phyloP scores from a whole-genome alignment of 1,140 invertebrate genomes.

The Dryas iulia region DNA sequence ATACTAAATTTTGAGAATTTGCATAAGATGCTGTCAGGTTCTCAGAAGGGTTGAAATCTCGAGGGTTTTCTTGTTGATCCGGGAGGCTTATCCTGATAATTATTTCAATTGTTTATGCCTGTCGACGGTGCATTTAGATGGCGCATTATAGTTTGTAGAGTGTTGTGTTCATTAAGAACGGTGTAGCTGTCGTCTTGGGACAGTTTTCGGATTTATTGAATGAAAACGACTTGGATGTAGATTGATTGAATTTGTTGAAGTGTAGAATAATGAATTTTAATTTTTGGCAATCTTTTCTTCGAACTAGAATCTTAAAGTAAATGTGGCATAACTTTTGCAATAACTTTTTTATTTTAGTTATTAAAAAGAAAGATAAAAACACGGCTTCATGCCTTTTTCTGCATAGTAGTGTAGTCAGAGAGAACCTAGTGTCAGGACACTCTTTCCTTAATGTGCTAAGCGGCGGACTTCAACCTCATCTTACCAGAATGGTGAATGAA shows the following conservation, averaged over 20 bases:
- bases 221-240: neutral
- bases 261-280: neutral
- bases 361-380: neutral
- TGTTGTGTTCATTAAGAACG: constrained; percentile 62
- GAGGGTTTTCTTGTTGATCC: constrained; percentile 69
- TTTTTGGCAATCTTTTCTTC: neutral
- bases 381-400: neutral
- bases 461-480: too few relatives aligned
- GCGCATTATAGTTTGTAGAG: constrained; percentile 75
- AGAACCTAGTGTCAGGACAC: too few relatives aligned
- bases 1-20: constrained; percentile 70
- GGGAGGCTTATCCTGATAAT: constrained; percentile 76
- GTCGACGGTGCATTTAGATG: constrained; percentile 78
- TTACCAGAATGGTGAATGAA: too few relatives aligned
- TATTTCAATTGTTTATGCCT: constrained; percentile 80
- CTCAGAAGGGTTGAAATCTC: constrained; percentile 74
- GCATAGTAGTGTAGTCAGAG: too few relatives aligned
- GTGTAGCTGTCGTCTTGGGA: constrained; percentile 45
- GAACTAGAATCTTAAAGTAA: too few relatives aligned
- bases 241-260: neutral
- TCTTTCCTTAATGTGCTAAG: too few relatives aligned
- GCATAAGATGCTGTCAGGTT: constrained; percentile 76
- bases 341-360: neutral
- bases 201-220: constrained; percentile 42
- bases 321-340: too few relatives aligned